Base-by-base conservation (phyloP, 1,140 invertebrate species). In the Choristoneura fumiferana region DNA sequence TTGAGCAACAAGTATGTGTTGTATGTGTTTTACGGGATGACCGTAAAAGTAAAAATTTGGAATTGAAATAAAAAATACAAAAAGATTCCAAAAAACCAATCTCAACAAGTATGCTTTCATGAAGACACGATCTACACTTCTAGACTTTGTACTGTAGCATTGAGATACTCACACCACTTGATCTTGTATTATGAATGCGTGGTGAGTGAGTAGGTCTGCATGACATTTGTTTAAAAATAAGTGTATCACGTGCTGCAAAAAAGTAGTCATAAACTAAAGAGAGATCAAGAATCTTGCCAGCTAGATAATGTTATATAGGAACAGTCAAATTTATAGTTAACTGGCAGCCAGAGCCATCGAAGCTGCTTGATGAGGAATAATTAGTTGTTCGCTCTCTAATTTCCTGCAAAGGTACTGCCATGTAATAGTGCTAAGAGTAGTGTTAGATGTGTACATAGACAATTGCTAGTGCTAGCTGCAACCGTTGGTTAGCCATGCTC, bases 281-380 rank as follows among this genome's bases (percentile, higher is more conserved):
- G 43, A 29, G 18, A 49, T 33, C 22, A 22, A 29, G 18, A 18
- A 29, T 49, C 18, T 49, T 49, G 43, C 43, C 18, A 49, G 22
- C 22, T 29, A 29, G 22, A 6, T n/a, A 29, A 29, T 40, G 40
- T 34, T n/a, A 36, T 36, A 33, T 55, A 36, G 18, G 36, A 40
- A 59, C 60, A 63, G 66, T 62, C 60, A 12, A 49, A 22, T 49
- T 29, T 29, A 33, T 49, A 12, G 29, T 13, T 17, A 22, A 49
- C 22, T 49, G 34, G 72, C 79, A 75, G 74, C 70, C 67, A 56
- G 59, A 62, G 60, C 58, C 69, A 54, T 65, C 58, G 60, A 79
- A 84, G 79, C 78, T 84, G 82, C 78, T 87, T 85, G 78, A 81
- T 79, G 67, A 65, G 59, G 67, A 65, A 76, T 77, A 72, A 78